Conservation (phyloP, 1,140 invertebrate genomes). For the Sitobion miscanthi region DNA sequence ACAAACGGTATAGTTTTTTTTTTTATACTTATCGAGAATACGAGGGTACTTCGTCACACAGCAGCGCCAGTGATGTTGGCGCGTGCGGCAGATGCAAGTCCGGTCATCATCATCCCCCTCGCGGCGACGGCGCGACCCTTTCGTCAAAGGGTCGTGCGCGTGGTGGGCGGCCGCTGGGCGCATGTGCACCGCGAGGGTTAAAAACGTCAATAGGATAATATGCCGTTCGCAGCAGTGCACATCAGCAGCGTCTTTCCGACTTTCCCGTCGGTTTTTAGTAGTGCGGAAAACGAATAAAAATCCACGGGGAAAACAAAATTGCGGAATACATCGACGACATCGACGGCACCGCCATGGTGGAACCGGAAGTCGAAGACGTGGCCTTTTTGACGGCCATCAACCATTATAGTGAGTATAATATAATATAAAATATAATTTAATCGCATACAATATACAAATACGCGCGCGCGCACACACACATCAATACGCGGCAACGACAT, state of each 20-base stretch:
- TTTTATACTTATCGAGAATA: background rate
- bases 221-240: slow-evolving; percentile 14
- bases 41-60: background rate
- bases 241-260: background rate
- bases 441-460: background rate
- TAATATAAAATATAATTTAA: background rate
- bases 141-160: slow-evolving; percentile 23
- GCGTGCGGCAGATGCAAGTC: background rate
- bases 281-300: background rate
- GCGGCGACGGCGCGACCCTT: background rate
- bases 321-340: background rate
- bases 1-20: background rate
- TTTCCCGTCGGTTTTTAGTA: background rate
- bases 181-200: slow-evolving; percentile 6
- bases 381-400: slow-evolving; percentile 83
- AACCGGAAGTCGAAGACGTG: slow-evolving; percentile 90
- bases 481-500: background rate
- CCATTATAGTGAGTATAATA: slow-evolving; percentile 49
- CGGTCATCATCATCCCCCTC: slow-evolving; percentile 26
- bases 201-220: slow-evolving; percentile 53
- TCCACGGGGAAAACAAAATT: background rate
- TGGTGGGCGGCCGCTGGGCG: background rate
- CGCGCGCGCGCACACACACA: background rate
- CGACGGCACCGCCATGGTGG: slow-evolving; percentile 70
- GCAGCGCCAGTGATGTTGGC: background rate